Evolutionary conservation across 2,888 invertebrate species (phyloP), one percentile per base, ranked within the genome.

Genomic region (Coleophora deauratella): DNA sequence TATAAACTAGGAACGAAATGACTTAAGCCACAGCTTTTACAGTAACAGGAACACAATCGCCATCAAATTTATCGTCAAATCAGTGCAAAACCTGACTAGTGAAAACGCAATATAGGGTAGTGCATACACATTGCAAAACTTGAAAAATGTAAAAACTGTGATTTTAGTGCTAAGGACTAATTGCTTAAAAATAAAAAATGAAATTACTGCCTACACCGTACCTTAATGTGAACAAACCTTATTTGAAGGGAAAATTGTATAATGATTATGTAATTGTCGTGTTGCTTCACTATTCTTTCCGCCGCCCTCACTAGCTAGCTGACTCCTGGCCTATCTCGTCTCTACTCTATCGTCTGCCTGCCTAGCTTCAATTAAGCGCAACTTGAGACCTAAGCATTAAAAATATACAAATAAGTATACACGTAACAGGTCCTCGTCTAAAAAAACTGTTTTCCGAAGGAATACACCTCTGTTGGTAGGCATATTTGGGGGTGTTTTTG

Each of bases 341-440:
- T 59, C 66, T 76, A 77, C 63, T 67, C 66, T 73, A 79, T 54
- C 61, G 62, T 70, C 76, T 76, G 77, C 82, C 84, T 85, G 84
- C 84, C 82, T 82, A 82, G 81, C 77, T 73, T 78, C 75, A 70
- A 75, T 74, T 79, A 75, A 72, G 77, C 75, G 72, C 72, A 73
- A 81, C 80, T 82, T 82, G 73, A 69, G 57, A 84, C 85, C 85
- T 85, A 85, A 67, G 72, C 71, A 78, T 82, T 79, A 70, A 80
- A 81, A 79, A 82, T 77, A 41, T 34, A 32, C 15, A 13, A 27
- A 34, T 45, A 45, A 40, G 42, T 42, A 40, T 13, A 41, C 41
- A 38, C 28, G 6, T n/a, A n/a, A n/a, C n/a, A n/a, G n/a, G n/a
- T 21, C 21, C 21, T 21, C 21, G 3, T 21, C 21, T 21, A 4